Base-by-base conservation (phyloP, 2,797 vertebrate genomes). In the Scarus forsteni region DNA sequence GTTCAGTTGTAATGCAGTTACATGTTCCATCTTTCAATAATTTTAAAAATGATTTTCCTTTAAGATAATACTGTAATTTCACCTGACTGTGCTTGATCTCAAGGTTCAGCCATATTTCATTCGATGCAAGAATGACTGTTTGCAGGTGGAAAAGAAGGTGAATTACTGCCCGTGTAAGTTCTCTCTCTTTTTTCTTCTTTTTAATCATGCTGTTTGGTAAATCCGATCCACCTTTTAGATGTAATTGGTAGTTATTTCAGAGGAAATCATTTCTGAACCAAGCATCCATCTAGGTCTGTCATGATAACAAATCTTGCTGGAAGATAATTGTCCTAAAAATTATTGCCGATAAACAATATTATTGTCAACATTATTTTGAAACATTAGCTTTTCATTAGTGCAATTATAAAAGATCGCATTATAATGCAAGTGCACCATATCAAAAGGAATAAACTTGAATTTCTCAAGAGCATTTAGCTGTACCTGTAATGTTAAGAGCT, bases 91-190 rank as follows among this genome's bases (percentile, higher is more conserved):
- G 18, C 27, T 68, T 65, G 14, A 70, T 61, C 60, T 43, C 42
- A 78, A 94, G 94, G 88, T 95, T 77, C 81, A 92, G 65, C 92
- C 94, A 5, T 90, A 89, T 80, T 93, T 93, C 60, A 62, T 71
- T 39, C 46, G 60, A 57, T 94, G 92, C 75, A 69, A 76, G 50
- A 84, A 84, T 43, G 46, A 86, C 51, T 94, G 91, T 80, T 8
- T n/a, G 55, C 42, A 34, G 14, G 39, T 44, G 9, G 14, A 66
- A 44, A 48, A 66, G 60, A 75, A 0, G 5, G 19, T 88, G 4
- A 0, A 84, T 56, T 66, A 75, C 42, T 85, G 73, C 69, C 4
- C 0, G 7, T 19, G 87, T 92, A 64, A 85, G 89, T 88, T 57
- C 1, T 27, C 40, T 42, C 12, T 13, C 5, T 12, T 10, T 44